These are phyloP conservation scores for Rhizomys pruinosus DNA, from an alignment of 2,113 vertebrate species.

Conservation along the genomic window DNA sequence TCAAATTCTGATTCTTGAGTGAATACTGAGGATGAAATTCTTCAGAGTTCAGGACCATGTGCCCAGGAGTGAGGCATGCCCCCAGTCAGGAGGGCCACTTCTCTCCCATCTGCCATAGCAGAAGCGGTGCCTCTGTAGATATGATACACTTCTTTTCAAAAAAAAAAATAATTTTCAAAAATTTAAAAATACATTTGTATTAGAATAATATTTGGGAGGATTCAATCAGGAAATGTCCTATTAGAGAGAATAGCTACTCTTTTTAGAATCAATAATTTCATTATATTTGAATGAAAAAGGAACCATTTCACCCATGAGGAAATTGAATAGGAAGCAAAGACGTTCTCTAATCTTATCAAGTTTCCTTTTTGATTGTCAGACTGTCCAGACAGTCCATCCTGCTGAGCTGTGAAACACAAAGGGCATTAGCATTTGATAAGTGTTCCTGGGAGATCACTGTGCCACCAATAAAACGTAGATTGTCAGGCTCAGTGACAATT, in stretches of 20 bases:
- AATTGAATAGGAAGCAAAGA: background rate
- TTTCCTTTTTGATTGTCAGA: constrained; percentile 18
- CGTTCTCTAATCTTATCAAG: background rate
- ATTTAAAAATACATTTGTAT: background rate
- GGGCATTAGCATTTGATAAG: background rate
- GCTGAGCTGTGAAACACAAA: background rate
- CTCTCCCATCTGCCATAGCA: too few relatives aligned
- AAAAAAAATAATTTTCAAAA: background rate
- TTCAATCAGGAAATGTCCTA: constrained; percentile 25
- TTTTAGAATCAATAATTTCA: constrained; percentile 47
- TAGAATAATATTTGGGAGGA: background rate
- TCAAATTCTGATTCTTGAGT: too few relatives aligned
- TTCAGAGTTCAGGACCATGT: too few relatives aligned
- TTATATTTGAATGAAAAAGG: background rate
- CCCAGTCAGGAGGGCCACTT: too few relatives aligned
- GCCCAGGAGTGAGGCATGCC: too few relatives aligned
- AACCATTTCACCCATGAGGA: background rate
- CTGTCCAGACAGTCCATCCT: background rate
- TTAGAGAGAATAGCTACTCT: background rate
- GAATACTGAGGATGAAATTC: too few relatives aligned
- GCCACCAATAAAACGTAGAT: background rate
- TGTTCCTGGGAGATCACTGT: background rate
- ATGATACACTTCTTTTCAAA: too few relatives aligned
- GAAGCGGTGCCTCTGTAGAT: too few relatives aligned
- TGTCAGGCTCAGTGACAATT: background rate